Conservation (phyloP, 2,888 invertebrate genomes). For the Anthrax anthrax region DNA sequence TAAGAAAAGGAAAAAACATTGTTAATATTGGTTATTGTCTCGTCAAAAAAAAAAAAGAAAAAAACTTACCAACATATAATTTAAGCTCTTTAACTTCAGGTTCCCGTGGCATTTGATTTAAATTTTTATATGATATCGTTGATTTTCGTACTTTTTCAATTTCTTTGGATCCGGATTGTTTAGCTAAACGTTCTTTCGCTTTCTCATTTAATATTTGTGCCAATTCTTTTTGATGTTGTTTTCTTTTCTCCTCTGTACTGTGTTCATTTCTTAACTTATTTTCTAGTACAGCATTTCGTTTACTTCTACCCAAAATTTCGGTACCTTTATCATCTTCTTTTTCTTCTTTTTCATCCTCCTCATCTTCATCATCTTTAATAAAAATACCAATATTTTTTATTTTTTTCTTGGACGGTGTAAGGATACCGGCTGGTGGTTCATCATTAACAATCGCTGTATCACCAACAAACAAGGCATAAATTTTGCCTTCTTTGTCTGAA, state of each 20-base stretch:
- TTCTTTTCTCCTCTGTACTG: slow-evolving; percentile 93
- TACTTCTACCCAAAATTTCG: slow-evolving; percentile 44
- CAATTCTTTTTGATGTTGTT: slow-evolving; percentile 90
- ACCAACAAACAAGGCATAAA: slow-evolving; percentile 86
- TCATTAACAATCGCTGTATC: slow-evolving; percentile 95
- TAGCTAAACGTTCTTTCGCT: slow-evolving; percentile 82
- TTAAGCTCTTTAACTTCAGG: slow-evolving; percentile 86
- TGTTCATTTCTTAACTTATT: slow-evolving; percentile 87
- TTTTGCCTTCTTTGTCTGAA: slow-evolving; percentile 73
- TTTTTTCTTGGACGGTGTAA: slow-evolving; percentile 89
- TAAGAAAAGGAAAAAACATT: background rate
- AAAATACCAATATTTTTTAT: slow-evolving; percentile 92
- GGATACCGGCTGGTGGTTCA: slow-evolving; percentile 65
- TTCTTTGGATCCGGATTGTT: slow-evolving; percentile 72
- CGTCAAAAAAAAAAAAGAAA: too few relatives aligned
- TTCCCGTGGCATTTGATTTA: slow-evolving; percentile 86
- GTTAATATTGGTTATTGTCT: background rate
- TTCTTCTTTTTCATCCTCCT: slow-evolving; percentile 64
- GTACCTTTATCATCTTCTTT: slow-evolving; percentile 49
- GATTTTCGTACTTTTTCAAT: slow-evolving; percentile 84
- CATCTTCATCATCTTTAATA: slow-evolving; percentile 78
- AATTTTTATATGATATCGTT: slow-evolving; percentile 85
- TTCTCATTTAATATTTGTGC: slow-evolving; percentile 81
- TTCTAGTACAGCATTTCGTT: slow-evolving; percentile 81
- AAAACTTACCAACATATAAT: slow-evolving; percentile 73